Evolutionary conservation across 1,140 invertebrate genomes (phyloP).

Genomic region (Hestina assimilis): DNA sequence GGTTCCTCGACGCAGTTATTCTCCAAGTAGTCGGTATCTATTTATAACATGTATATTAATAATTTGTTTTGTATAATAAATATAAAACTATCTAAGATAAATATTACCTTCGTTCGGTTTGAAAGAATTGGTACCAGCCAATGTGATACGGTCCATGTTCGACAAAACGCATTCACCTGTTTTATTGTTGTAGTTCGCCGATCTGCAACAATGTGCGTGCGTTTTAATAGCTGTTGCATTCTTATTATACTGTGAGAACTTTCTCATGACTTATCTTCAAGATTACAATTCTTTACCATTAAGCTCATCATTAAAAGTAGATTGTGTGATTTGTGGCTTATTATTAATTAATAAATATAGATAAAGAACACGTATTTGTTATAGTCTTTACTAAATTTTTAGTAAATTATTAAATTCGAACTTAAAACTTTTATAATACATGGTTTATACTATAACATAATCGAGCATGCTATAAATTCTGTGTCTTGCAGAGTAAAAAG

Average conservation of each 20-base stretch:
- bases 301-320: conserved; percentile 9
- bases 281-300: conserved; percentile 9
- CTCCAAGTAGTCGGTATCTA: conserved; percentile 89
- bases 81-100: conserved; percentile 2
- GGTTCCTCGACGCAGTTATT: conserved; percentile 95
- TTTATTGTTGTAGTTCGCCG: conserved; percentile 92
- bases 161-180: conserved; percentile 92
- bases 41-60: conserved; percentile 5
- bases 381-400: no score
- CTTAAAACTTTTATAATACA: not conserved
- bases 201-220: conserved; percentile 82
- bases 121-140: conserved; percentile 87
- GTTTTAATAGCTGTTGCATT: conserved; percentile 47
- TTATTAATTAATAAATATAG: not conserved
- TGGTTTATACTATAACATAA: conserved; percentile 11
- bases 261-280: conserved; percentile 53
- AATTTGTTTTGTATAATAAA: conserved; percentile 6
- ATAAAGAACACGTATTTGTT: not conserved
- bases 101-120: conserved; percentile 82
- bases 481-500: conserved; percentile 19
- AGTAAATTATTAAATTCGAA: no score
- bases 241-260: conserved; percentile 60
- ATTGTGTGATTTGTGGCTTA: conserved; percentile 1
- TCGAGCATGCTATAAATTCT: conserved; percentile 14
- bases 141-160: conserved; percentile 93